phyloP scores from a whole-genome alignment of 2,113 vertebrate species.

The Phainopepla nitens region DNA sequence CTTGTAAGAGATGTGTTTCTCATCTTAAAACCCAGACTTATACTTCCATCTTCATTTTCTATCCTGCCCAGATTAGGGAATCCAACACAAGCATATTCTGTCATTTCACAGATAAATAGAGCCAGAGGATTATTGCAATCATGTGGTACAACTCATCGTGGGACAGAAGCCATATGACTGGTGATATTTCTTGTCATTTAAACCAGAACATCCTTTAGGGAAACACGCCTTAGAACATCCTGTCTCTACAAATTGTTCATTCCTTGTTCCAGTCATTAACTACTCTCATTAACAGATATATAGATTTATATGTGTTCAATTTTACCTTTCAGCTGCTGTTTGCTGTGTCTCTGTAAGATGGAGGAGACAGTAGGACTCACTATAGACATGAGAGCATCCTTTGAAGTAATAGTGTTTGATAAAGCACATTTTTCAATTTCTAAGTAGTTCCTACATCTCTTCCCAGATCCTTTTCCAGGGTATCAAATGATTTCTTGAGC shows the following conservation, averaged over 20 bases:
- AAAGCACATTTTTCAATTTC: neutral
- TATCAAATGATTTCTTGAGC: neutral
- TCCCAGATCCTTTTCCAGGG: neutral
- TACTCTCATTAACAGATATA: neutral
- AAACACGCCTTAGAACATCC: neutral
- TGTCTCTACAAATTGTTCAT: neutral
- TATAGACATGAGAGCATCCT: neutral
- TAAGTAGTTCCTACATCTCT: neutral
- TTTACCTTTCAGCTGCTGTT: neutral
- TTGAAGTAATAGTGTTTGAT: neutral
- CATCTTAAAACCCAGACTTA: neutral
- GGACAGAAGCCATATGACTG: neutral
- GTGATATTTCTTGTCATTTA: neutral
- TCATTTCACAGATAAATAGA: neutral
- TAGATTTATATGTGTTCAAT: neutral
- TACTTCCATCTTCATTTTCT: neutral
- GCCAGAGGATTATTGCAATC: constrained; percentile 7
- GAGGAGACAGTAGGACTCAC: neutral
- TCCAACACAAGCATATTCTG: neutral
- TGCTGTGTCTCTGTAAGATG: neutral
- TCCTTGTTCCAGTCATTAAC: neutral
- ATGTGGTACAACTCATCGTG: neutral
- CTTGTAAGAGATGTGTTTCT: neutral
- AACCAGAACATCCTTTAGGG: neutral
- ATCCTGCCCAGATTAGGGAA: neutral